Evolutionary conservation across 2,888 invertebrate genomes (phyloP).

Genomic region (Phaedon cochleariae): DNA sequence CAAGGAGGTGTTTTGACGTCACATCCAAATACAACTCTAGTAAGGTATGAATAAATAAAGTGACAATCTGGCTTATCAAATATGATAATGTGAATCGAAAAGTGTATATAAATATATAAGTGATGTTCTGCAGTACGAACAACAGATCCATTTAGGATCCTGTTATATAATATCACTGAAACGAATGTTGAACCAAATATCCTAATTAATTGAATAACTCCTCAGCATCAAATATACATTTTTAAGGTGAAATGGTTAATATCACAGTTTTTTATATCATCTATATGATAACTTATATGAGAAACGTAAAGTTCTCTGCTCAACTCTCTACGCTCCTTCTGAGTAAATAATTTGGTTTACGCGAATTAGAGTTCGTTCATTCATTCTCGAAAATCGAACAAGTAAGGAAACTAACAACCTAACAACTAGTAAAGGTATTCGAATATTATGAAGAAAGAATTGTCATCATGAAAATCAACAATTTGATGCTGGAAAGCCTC

Average conservation of each 20-base stretch:
- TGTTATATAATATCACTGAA: no score
- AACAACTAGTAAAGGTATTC: neutral
- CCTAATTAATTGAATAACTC: neutral
- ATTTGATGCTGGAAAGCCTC: neutral
- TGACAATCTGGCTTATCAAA: slow-evolving; percentile 3
- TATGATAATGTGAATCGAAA: neutral
- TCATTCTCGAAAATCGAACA: no score
- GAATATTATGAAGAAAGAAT: neutral
- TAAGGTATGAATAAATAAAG: slow-evolving; percentile 12
- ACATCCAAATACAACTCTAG: slow-evolving; percentile 18
- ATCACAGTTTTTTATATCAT: neutral
- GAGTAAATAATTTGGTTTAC: neutral
- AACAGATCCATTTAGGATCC: no score
- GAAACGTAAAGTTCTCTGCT: no score
- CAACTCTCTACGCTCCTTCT: neutral
- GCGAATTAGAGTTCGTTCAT: no score
- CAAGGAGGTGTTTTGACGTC: slow-evolving; percentile 30
- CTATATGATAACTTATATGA: neutral
- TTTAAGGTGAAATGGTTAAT: neutral
- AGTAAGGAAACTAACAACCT: neutral
- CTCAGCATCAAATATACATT: neutral
- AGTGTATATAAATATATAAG: no score
- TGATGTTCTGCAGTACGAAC: no score
- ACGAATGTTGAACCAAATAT: neutral
- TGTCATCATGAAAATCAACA: neutral